Evolutionary conservation across 2,888 invertebrate genomes (phyloP), one percentile per base, ranked within the genome.

Genomic region (Frankliniella fusca): DNA sequence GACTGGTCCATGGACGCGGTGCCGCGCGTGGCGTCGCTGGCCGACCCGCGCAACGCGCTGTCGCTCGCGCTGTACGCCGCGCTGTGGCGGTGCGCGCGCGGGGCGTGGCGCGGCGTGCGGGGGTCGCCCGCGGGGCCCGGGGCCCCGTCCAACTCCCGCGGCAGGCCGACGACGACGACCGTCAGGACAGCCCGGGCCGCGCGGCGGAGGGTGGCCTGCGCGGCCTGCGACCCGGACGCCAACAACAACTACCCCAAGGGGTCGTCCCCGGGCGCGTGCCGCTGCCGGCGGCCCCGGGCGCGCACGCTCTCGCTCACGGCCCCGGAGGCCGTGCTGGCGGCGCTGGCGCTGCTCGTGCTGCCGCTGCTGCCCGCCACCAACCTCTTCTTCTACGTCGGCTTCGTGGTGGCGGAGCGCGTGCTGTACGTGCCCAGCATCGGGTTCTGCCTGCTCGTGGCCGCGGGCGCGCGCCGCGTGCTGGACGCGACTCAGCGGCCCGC

Each of bases 1-100:
- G 98, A 98, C 89, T 98, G 98, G 98, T 97, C 97, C 49, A 98
- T 98, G 98, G 97, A 97, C 86, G 94, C 98, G 3, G 93, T 98
- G 86, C 96, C 97, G 12, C 91, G 95, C 84, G 92, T 98, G 85
- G 93, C 93, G 81, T 91, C 93, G 48, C 85, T 95, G 48, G 90
- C 92, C 85, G 98, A 98, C 88, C 89, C 91, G 10, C 91, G 98
- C 84, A 97, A 96, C 88, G 87, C 95, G 83, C 90, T 92, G 84
- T 93, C 95, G 2, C 86, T 93, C 38, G 89, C 92, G 84, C 94
- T 97, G 87, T 98, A 97, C 88, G 89, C 89, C 8, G 87, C 85
- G 11, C 81, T 84, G 54, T 83, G 83, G 38, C 54, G 81, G 10
- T 84, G 87, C 9, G 23, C 11, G 23, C 70, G n/a, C 70, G 81